Evolutionary conservation across 1,140 invertebrate species (phyloP), one percentile per base, ranked within the genome.

Genomic region (Rhagoletis pomonella): DNA sequence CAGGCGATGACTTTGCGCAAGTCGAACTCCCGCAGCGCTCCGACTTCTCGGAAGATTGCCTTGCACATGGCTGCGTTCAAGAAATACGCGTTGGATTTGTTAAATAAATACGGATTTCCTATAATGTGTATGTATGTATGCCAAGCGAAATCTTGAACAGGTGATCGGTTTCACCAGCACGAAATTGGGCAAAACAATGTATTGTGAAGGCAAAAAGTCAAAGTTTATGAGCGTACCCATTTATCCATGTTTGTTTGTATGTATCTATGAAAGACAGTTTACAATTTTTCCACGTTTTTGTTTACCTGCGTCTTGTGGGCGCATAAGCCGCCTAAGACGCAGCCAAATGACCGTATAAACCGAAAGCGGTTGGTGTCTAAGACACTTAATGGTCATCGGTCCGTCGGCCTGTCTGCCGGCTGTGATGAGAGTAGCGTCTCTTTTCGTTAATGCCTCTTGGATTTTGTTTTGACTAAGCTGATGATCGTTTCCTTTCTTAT

Each of bases 161-260:
- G 73, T 81, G 73, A 81, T 81, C 73, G 47, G n/a, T 19, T 29
- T 12, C 9, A 55, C 73, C 50, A 47, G 47, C 73, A 81, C 47
- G 73, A 55, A 81, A 81, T 81, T 81, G 73, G 73, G 73, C 73
- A 81, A 81, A 81, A 81, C 73, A 81, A 81, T 81, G 73, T 44
- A 81, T 81, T 81, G 55, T 55, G 47, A 81, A 55, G 47, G 73
- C 73, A 81, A 81, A 55, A 81, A 81, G 73, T 81, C 73, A 81
- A 81, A 81, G 19, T 55, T 55, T 81, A 5, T 81, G 19, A 6
- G 47, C n/a, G 2, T 81, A 58, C 47, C 2, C 73, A 55, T 55
- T 55, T 55, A 55, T 81, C 17, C 47, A 0, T 5, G 1, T 55
- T 3, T 3, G n/a, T n/a, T 4, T 42, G 29, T 47, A 39, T 67